Conservation (phyloP, 2,113 vertebrate genomes). For the Riparia riparia region DNA sequence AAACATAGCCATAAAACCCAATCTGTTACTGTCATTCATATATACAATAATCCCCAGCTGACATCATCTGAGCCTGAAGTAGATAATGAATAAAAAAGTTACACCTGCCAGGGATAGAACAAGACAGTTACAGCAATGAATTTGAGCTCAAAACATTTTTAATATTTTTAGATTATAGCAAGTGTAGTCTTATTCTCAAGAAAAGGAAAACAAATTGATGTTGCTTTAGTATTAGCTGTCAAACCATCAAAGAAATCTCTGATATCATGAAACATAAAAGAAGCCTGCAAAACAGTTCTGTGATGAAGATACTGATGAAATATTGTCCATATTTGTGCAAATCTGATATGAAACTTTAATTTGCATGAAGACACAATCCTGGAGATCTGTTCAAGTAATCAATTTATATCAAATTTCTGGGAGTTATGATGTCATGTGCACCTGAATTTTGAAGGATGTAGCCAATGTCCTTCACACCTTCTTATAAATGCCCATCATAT, state of each 20-base stretch:
- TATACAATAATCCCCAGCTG: background rate
- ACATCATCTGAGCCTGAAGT: background rate
- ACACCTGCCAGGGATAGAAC: background rate
- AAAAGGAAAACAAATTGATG: background rate
- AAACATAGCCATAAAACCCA: slow-evolving; percentile 38
- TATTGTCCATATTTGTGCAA: background rate
- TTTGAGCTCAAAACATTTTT: background rate
- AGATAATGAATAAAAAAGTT: background rate
- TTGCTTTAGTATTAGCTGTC: background rate
- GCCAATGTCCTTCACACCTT: background rate
- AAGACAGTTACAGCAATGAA: background rate
- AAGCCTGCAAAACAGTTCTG: background rate
- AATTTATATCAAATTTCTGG: background rate
- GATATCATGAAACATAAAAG: background rate
- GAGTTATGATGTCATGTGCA: background rate
- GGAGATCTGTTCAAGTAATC: background rate
- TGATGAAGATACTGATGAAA: background rate
- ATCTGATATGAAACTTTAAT: background rate
- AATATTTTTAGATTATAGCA: background rate
- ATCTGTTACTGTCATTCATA: background rate
- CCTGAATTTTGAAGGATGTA: background rate
- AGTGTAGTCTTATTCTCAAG: background rate
- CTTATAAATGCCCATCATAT: background rate
- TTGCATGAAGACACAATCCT: background rate
- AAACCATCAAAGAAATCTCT: background rate